Base-by-base conservation (phyloP, 2,113 vertebrate genomes). In the Ardeotis arabs region DNA sequence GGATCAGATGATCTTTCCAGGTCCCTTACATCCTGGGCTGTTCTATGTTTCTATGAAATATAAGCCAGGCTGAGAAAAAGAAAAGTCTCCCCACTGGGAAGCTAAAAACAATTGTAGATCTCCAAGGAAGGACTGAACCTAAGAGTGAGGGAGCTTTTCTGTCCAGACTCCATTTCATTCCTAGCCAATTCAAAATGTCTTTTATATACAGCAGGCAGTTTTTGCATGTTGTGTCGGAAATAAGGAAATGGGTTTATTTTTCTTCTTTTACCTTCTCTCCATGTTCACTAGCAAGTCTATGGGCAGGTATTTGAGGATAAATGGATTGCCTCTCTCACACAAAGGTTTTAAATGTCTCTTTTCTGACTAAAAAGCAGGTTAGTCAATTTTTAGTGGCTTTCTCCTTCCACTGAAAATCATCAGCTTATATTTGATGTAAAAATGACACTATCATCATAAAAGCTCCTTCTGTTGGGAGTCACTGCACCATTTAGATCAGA, bases 391-490 rank as follows among this genome's bases (percentile, higher is more conserved):
- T 89, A 97, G 72, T 96, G 80, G 58, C 52, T 92, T 93, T 90
- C 91, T 95, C 37, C 72, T 91, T 86, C 79, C 55, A 80, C 49
- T 94, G 88, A 86, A 95, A 90, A 95, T 80, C 88, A 97, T 83
- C 58, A 75, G 31, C 69, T 74, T 95, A 58, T 94, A 95, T 93
- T 92, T 93, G 80, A 82, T 93, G 83, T 64, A 96, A 95, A 96
- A 97, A 95, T 89, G 79, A 83, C 74, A 73, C 83, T 77, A 79
- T 86, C 89, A 90, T 91, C 77, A 89, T 92, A 95, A 97, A 96
- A 97, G 85, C 91, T 95, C 59, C 76, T 95, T 95, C 95, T 97
- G 73, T 78, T 95, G 89, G 85, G 85, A 94, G 96, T 96, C 89
- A 59, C 62, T 12, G 53, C 74, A 69, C 50, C 13, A 41, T 95